Percentiles rank a stretch among this genome's conserved stretches.
These are phyloP conservation scores for Furcula furcula DNA, from an alignment of 2,888 invertebrate species.

Conservation along the genomic window DNA sequence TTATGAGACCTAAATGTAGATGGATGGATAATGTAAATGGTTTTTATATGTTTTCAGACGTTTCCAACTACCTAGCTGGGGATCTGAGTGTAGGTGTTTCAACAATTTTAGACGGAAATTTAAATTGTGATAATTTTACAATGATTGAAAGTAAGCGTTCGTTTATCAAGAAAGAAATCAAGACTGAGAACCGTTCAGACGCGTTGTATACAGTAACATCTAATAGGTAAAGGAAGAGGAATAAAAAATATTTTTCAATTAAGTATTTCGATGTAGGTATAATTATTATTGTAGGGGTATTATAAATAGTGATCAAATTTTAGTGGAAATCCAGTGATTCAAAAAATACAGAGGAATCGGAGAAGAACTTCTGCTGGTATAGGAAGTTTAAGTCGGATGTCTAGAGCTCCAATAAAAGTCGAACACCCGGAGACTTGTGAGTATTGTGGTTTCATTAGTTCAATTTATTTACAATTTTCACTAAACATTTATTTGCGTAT, in stretches of 20 bases:
- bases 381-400: constrained; percentile 58
- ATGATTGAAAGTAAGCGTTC: constrained; percentile 66
- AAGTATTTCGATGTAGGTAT: background rate
- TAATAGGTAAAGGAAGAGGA: too few relatives aligned
- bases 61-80: constrained; percentile 36
- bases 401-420: constrained; percentile 45
- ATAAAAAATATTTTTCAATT: constrained; percentile 2
- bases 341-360: constrained; percentile 58
- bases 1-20: too few relatives aligned
- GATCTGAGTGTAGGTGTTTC: constrained; percentile 41
- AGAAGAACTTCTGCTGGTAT: constrained; percentile 49
- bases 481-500: background rate
- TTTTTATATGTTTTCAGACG: constrained; percentile 35
- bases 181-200: constrained; percentile 51
- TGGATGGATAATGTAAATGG: too few relatives aligned
- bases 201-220: constrained; percentile 65
- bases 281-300: background rate
- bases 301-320: constrained; percentile 7
- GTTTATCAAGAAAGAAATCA: constrained; percentile 53
- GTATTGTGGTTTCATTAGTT: constrained; percentile 11
- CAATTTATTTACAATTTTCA: constrained; percentile 1
- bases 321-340: constrained; percentile 63
- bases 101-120: constrained; percentile 44
- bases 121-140: constrained; percentile 42
- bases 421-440: constrained; percentile 46